Conservation (phyloP, 2,113 vertebrate genomes). For the Catharus bicknelli region DNA sequence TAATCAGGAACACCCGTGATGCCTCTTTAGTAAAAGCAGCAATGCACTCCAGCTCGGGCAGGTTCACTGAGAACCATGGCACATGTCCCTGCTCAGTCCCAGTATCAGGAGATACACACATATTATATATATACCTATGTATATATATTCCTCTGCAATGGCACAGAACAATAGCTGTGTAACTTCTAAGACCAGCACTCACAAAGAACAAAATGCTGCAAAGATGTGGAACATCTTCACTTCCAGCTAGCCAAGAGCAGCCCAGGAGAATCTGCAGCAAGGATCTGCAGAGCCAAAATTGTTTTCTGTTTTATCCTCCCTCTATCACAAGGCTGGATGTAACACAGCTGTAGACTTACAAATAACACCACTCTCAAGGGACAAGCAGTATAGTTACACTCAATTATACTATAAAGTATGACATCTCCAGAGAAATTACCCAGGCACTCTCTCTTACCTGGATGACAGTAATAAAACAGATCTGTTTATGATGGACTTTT, state of each 20-base stretch:
- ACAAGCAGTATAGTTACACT: slow-evolving; percentile 58
- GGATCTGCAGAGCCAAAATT: neutral
- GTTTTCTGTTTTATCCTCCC: slow-evolving; percentile 7
- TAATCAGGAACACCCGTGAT: neutral
- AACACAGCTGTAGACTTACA: slow-evolving; percentile 53
- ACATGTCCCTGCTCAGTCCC: neutral
- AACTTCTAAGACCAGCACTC: neutral
- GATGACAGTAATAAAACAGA: slow-evolving; percentile 67
- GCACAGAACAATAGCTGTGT: neutral
- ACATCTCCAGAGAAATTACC: slow-evolving; percentile 66
- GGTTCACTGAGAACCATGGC: neutral
- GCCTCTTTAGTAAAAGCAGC: neutral
- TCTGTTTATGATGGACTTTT: slow-evolving; percentile 64
- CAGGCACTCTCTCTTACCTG: slow-evolving; percentile 56
- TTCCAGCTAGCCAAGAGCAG: neutral
- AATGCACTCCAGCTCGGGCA: rapidly evolving
- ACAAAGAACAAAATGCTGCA: neutral
- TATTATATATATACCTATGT: rapidly evolving
- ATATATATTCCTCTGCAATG: neutral
- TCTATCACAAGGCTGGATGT: slow-evolving; percentile 11
- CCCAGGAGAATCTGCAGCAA: neutral
- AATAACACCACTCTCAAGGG: slow-evolving; percentile 41
- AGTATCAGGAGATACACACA: neutral
- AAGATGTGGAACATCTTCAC: neutral
- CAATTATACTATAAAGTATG: slow-evolving; percentile 67